Evolutionary conservation across 2,888 invertebrate species (phyloP), one percentile per base, ranked within the genome.

Genomic region (Polymixis lichenea): DNA sequence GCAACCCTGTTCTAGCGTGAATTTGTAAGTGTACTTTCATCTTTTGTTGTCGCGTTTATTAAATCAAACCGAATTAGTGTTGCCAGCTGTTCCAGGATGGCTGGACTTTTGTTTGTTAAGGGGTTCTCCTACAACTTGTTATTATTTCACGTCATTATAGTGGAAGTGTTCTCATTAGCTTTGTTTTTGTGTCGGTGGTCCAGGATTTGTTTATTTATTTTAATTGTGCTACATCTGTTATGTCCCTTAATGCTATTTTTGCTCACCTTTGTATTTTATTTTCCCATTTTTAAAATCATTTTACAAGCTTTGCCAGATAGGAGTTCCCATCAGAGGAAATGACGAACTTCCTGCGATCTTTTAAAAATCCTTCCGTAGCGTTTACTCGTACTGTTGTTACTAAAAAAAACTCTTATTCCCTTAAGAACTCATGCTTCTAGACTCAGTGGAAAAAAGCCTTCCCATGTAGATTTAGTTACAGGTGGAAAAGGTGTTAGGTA

Each of bases 31-130:
- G 60, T 75, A 72, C 68, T 78, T 71, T 72, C 75, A 87, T 85
- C 75, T 86, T 80, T 82, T 82, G 86, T 67, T 65, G 78, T 72
- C 72, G 58, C 72, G 66, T 79, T 83, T 87, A 85, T 87, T 83
- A 85, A 81, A 87, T 86, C 83, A 86, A 77, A 78, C 66, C 74
- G 64, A 83, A 87, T 85, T 72, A 78, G 77, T 81, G 86, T 85
- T 83, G 75, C 86, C 78, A 85, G 75, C 78, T 76, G 80, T 69
- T 69, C n/a, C 9, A 77, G 32, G 32, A 60, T 28, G 7, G 25
- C 53, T 76, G 38, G 46, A 74, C 65, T 72, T 67, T 84, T 72
- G 82, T 83, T 82, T 70, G 69, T 56, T 51, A 25, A 64, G 19
- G n/a, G n/a, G 53, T 51, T 58, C 32, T 55, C 15, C 22, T 60